Evolutionary conservation across 2,888 invertebrate species (phyloP).

Genomic region (Stenodera caucasica): DNA sequence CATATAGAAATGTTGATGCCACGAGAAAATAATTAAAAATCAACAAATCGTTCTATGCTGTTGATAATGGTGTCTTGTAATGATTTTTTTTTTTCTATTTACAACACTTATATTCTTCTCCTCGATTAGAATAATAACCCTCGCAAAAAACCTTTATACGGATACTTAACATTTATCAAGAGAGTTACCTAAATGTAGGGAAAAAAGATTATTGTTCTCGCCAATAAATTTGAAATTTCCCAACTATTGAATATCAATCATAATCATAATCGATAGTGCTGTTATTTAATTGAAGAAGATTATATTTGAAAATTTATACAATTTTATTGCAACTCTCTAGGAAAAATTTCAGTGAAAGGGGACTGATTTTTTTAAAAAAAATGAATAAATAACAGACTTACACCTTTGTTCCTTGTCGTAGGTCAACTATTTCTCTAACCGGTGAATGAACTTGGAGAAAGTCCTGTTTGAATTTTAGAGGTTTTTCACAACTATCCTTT

Average conservation of each 20-base stretch:
- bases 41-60: neutral
- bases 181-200: neutral
- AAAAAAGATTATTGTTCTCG: neutral
- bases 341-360: no score
- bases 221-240: neutral
- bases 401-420: conserved; percentile 25
- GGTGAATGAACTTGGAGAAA: conserved; percentile 28
- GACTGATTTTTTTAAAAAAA: neutral
- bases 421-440: conserved; percentile 25
- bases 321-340: no score
- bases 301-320: no score
- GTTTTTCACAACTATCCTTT: conserved; percentile 24
- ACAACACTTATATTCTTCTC: neutral
- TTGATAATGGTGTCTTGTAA: no score
- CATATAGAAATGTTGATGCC: neutral
- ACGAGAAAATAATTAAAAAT: neutral
- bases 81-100: neutral
- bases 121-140: neutral
- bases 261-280: no score
- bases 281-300: no score
- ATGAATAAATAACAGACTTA: neutral
- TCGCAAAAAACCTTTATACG: conserved; percentile 1
- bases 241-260: no score
- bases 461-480: conserved; percentile 20
- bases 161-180: neutral